Evolutionary conservation across 2,888 invertebrate genomes (phyloP).

Genomic region (Pediacus dermestoides): DNA sequence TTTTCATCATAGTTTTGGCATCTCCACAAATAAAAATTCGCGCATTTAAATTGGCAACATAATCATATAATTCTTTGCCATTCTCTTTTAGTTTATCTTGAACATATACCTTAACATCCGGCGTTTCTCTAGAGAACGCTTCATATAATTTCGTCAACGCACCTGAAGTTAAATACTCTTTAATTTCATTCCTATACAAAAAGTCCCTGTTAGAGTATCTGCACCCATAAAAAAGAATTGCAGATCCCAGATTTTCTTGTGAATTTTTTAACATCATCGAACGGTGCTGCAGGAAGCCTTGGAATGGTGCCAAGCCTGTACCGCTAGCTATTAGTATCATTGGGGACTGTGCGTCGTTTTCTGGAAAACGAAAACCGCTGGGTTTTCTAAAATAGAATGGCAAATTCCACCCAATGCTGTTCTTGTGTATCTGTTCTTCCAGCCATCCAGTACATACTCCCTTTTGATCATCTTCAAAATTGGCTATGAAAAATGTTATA

Average conservation of each 20-base stretch:
- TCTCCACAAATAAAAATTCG: slow-evolving; percentile 74
- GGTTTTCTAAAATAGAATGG: slow-evolving; percentile 59
- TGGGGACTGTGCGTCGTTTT: slow-evolving; percentile 52
- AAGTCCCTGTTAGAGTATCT: slow-evolving; percentile 62
- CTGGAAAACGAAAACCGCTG: slow-evolving; percentile 59
- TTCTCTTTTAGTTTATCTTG: slow-evolving; percentile 59
- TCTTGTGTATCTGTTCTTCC: slow-evolving; percentile 47
- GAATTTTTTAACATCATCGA: too few species aligned
- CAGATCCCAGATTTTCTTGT: slow-evolving; percentile 20
- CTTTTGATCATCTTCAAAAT: slow-evolving; percentile 43
- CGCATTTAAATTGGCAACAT: slow-evolving; percentile 56
- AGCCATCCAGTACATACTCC: slow-evolving; percentile 74
- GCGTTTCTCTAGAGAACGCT: slow-evolving; percentile 65
- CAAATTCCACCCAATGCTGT: too few species aligned
- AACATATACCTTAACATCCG: slow-evolving; percentile 59
- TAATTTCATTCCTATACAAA: slow-evolving; percentile 62
- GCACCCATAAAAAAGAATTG: slow-evolving; percentile 62
- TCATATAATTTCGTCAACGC: slow-evolving; percentile 59
- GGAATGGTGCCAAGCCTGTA: slow-evolving; percentile 78
- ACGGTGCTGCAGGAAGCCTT: slow-evolving; percentile 65
- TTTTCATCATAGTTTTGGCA: slow-evolving; percentile 65
- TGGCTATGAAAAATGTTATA: slow-evolving; percentile 67
- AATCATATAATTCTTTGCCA: slow-evolving; percentile 52
- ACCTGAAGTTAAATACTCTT: slow-evolving; percentile 51
- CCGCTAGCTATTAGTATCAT: slow-evolving; percentile 77